Percentiles rank a stretch among this genome's conserved stretches.
Conservation (phyloP, 2,113 vertebrate species). For the Pollachius pollachius region DNA sequence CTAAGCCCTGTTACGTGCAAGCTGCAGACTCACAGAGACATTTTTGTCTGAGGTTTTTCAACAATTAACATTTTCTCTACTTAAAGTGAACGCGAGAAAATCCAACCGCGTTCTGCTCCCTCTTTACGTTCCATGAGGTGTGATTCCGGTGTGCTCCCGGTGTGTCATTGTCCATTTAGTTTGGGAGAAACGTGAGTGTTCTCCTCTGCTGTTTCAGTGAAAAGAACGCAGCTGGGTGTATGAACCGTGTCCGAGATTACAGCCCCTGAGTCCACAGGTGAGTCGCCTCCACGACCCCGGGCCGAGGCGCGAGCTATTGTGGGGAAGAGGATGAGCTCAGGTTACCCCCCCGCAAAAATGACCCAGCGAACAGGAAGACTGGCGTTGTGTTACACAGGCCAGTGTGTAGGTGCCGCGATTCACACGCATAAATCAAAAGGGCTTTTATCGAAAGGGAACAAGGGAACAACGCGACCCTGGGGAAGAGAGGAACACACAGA, state of each 20-base stretch:
- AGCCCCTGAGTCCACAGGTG: constrained; percentile 72
- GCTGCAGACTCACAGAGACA: constrained; percentile 18
- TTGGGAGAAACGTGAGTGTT: too few relatives aligned
- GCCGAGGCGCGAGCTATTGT: constrained; percentile 61
- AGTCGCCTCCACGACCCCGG: constrained; percentile 64
- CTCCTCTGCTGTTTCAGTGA: constrained; percentile 45
- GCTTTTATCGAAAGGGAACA: constrained; percentile 6
- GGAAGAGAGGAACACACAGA: not conserved
- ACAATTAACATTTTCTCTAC: constrained; percentile 21
- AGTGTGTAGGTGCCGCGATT: constrained; percentile 38
- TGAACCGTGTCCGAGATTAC: constrained; percentile 68
- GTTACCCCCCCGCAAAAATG: constrained; percentile 67
- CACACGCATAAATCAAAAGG: constrained; percentile 49
- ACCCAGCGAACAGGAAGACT: constrained; percentile 73
- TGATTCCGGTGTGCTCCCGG: too few relatives aligned
- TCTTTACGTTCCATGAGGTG: too few relatives aligned
- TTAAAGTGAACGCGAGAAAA: constrained; percentile 8
- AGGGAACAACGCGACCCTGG: not conserved
- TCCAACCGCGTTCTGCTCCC: too few relatives aligned
- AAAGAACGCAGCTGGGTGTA: constrained; percentile 53
- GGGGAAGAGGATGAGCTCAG: constrained; percentile 62
- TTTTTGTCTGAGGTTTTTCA: constrained; percentile 18
- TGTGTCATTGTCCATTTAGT: too few relatives aligned
- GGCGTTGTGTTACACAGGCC: constrained; percentile 61
- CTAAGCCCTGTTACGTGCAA: constrained; percentile 26